Percentiles rank a stretch among this genome's conserved stretches.
Evolutionary conservation across 2,888 invertebrate species (phyloP).

Genomic region (Tachina lurida): DNA sequence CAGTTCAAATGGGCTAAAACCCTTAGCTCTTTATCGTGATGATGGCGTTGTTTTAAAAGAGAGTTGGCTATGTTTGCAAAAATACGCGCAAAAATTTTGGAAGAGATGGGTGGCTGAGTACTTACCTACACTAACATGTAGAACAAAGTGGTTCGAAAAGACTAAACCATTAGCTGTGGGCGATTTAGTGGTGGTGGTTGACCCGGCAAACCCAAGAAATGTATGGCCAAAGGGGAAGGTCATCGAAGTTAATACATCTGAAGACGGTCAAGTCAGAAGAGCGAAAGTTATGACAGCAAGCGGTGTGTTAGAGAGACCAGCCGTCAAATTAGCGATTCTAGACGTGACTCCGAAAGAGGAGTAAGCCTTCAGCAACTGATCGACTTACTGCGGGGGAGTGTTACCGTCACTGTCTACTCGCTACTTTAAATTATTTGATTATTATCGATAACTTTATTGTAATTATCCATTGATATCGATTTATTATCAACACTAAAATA

Average conservation of each 20-base stretch:
- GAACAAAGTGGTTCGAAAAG: conserved; percentile 39
- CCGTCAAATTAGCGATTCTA: conserved; percentile 17
- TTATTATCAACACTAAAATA: neutral
- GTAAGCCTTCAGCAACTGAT: conserved; percentile 13
- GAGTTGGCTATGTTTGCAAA: conserved; percentile 28
- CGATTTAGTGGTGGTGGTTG: conserved; percentile 35
- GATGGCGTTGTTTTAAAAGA: neutral
- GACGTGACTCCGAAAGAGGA: conserved; percentile 22
- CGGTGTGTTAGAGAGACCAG: conserved; percentile 35
- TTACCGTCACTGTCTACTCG: conserved; percentile 14
- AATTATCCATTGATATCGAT: neutral
- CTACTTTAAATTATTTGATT: neutral
- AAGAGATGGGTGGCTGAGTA: conserved; percentile 36
- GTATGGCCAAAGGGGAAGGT: conserved; percentile 21
- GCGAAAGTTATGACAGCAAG: conserved; percentile 33
- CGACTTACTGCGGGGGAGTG: conserved; percentile 40
- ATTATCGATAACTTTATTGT: neutral
- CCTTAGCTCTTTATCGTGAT: conserved; percentile 18
- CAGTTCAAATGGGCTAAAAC: conserved; percentile 5
- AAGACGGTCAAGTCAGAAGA: conserved; percentile 46
- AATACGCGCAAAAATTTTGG: conserved; percentile 32
- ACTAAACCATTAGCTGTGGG: conserved; percentile 27
- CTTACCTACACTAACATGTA: conserved; percentile 31
- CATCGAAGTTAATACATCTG: neutral
- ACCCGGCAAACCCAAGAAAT: conserved; percentile 24